Base-by-base conservation (phyloP, 2,797 vertebrate species). In the Notoglanidium macrostoma region DNA sequence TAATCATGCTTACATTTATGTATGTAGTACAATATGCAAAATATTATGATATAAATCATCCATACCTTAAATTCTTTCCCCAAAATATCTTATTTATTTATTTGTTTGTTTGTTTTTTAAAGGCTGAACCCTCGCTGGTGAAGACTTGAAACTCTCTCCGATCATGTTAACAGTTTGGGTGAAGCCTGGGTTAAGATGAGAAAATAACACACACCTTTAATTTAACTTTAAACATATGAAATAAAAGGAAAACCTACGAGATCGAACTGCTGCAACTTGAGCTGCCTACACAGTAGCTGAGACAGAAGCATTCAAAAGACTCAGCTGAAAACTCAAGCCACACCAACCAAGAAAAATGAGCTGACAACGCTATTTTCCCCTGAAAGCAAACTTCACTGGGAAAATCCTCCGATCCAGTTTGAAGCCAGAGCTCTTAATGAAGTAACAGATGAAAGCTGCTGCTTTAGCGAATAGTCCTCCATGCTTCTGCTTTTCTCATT, bases 311-410 rank as follows among this genome's bases (percentile, higher is more conserved):
- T 46, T 68, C 29, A 44, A 59, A 59, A 44, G 32, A 44, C 80
- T 83, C 35, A 46, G 26, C 61, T 57, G 46, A 86, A 79, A 81
- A 7, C 40, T 32, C 88, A 78, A 89, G 57, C 73, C 59, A 77
- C 67, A 73, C 40, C 3, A 9, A 54, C 92, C 78, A 89, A 93
- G 89, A 93, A 92, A 85, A 89, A 89, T 85, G 68, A 21, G 68
- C 77, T 93, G 93, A 94, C 92, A 92, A 93, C 94, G 91, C 92
- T 90, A 93, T 92, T 91, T 92, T 54, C 63, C 23, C 86, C 90
- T 51, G 89, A 93, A 95, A 91, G 86, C 82, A 40, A 87, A 86
- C 88, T 91, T 90, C 90, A 92, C 70, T 89, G 83, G 40, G 77
- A 87, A 87, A 83, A 77, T 59, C 84, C 88, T 89, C 91, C 70